A percentile compares a stretch with the other conserved stretches of the same genome.
Evolutionary conservation across 1,140 invertebrate genomes (phyloP).

Genomic region (Leptoteleia sp.): DNA sequence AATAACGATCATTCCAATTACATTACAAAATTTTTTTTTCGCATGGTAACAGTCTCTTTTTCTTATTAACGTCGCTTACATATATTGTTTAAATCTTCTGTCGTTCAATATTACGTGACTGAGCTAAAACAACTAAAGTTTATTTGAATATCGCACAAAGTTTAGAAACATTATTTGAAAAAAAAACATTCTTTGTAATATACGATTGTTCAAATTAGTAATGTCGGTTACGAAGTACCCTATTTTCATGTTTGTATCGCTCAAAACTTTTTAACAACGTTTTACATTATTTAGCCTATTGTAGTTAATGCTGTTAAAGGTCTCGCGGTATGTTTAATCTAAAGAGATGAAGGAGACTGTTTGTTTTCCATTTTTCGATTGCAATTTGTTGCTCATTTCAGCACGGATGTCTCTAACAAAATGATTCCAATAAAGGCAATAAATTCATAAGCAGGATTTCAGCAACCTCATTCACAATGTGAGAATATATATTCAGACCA

Average conservation of each 20-base stretch:
- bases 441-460: conserved; percentile 39
- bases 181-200: no score
- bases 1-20: no score
- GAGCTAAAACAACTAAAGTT: no score
- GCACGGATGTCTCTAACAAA: conserved; percentile 22
- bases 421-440: conserved; percentile 26
- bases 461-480: conserved; percentile 70
- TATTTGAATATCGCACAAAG: no score
- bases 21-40: no score
- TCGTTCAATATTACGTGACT: no score
- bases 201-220: not conserved
- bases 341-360: conserved; percentile 55
- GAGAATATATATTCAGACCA: conserved; percentile 76
- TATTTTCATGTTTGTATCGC: conserved; percentile 1
- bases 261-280: no score
- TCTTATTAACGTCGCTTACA: no score
- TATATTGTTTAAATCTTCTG: no score
- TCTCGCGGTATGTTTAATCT: conserved; percentile 36
- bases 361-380: conserved; percentile 43
- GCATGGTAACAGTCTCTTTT: no score
- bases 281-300: not conserved
- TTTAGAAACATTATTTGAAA: no score
- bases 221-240: conserved; percentile 11
- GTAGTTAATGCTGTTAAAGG: conserved; percentile 1
- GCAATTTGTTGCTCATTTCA: conserved; percentile 46